phyloP scores from a whole-genome alignment of 2,888 invertebrate genomes.

The Luffia ferchaultella region DNA sequence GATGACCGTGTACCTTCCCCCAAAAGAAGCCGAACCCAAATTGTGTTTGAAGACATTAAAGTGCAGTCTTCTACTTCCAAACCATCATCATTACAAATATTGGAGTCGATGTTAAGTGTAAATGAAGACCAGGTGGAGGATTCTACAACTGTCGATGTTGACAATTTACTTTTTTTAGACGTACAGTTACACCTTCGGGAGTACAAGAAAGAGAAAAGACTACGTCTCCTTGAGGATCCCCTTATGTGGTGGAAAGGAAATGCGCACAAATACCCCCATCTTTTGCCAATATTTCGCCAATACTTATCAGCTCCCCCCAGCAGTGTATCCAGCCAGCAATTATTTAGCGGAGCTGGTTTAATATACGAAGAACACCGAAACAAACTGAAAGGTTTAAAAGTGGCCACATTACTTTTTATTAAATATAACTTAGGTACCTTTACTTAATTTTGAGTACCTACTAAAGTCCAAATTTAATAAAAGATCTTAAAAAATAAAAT shows the following conservation, averaged over 20 bases:
- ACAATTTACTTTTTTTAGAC: slow-evolving; percentile 5
- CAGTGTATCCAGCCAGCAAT: slow-evolving; percentile 5
- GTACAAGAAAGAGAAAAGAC: slow-evolving; percentile 6
- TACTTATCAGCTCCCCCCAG: neutral
- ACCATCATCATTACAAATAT: neutral
- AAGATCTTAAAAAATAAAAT: neutral
- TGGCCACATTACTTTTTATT: neutral
- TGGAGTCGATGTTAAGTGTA: slow-evolving; percentile 4
- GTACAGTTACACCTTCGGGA: slow-evolving; percentile 1
- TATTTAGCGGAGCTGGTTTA: neutral
- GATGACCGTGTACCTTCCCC: slow-evolving; percentile 12
- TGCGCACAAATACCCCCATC: slow-evolving; percentile 11
- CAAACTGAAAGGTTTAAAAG: neutral
- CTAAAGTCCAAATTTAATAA: no score
- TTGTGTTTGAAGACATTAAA: slow-evolving; percentile 9
- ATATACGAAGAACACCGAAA: neutral
- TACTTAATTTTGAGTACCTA: neutral
- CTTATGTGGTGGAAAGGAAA: slow-evolving; percentile 14
- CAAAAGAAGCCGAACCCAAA: slow-evolving; percentile 16
- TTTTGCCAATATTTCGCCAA: slow-evolving; percentile 7
- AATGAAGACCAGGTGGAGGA: slow-evolving; percentile 15
- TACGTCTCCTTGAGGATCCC: slow-evolving; percentile 10
- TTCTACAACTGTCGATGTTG: slow-evolving; percentile 14
- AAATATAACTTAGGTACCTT: neutral
- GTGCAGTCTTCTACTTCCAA: neutral